These are phyloP conservation scores for Glaucopsyche alexis DNA, from an alignment of 2,888 invertebrate species.

Conservation along the genomic window DNA sequence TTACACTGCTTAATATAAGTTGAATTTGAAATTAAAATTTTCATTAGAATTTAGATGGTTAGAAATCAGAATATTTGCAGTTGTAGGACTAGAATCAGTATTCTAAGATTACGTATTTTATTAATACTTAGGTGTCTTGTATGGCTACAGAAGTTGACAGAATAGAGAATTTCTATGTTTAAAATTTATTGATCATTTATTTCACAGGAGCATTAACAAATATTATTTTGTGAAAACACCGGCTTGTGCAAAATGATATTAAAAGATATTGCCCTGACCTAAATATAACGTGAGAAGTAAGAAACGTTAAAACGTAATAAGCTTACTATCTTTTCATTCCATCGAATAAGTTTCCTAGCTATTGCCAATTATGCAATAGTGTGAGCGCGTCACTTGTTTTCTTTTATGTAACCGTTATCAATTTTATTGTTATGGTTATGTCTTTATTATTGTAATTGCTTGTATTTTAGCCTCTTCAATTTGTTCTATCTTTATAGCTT, in stretches of 20 bases:
- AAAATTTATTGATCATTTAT: not conserved
- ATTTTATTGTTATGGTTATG: conserved; percentile 3
- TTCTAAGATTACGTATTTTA: no score
- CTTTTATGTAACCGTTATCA: conserved; percentile 1
- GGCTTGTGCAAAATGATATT: conserved; percentile 8
- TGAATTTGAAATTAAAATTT: no score
- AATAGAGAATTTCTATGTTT: not conserved
- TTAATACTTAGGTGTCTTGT: no score
- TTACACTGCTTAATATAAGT: no score
- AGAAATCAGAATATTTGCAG: no score
- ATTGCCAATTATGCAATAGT: conserved; percentile 45
- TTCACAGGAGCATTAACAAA: not conserved
- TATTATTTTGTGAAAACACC: not conserved
- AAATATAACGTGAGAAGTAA: not conserved
- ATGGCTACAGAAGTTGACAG: no score
- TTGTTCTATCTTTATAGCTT: not conserved
- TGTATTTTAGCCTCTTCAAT: not conserved
- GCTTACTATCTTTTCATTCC: conserved; percentile 35
- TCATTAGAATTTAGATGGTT: no score
- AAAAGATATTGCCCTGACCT: conserved; percentile 6
- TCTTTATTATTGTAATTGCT: conserved; percentile 4
- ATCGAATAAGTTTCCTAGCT: conserved; percentile 39
- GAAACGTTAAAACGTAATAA: conserved; percentile 6
- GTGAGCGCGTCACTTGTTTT: not conserved
- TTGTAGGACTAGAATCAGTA: no score